These are phyloP conservation scores for Diarsia dahlii DNA, from an alignment of 2,888 invertebrate species.

Conservation along the genomic window DNA sequence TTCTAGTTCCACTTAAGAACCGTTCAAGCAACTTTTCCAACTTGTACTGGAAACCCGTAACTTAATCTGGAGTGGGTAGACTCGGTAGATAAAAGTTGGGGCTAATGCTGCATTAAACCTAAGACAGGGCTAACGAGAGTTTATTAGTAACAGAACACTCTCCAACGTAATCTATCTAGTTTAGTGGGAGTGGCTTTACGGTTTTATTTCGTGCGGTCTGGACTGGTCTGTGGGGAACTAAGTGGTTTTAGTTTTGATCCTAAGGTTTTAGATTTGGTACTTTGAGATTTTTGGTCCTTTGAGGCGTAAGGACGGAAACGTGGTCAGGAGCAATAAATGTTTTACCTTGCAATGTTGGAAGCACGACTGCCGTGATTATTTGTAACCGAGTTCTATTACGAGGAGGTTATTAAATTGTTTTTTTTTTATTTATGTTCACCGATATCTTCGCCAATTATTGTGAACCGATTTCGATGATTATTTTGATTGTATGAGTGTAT, in stretches of 20 bases:
- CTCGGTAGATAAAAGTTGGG: constrained; percentile 59
- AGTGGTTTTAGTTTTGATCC: constrained; percentile 12
- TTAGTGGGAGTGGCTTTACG: constrained; percentile 44
- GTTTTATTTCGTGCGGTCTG: constrained; percentile 38
- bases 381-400: too few species aligned
- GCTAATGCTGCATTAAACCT: constrained; percentile 62
- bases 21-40: constrained; percentile 53
- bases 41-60: constrained; percentile 50
- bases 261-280: not conserved
- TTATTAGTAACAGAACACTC: constrained; percentile 65
- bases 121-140: constrained; percentile 64
- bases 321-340: too few species aligned
- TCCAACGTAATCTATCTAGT: constrained; percentile 56
- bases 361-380: too few species aligned
- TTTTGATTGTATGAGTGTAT: too few species aligned
- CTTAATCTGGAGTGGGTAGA: constrained; percentile 59
- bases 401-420: too few species aligned
- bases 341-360: too few species aligned
- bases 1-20: constrained; percentile 35
- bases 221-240: not conserved
- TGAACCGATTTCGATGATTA: too few species aligned
- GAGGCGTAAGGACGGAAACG: not conserved
- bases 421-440: too few species aligned
- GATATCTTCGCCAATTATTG: too few species aligned
- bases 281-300: not conserved